phyloP scores from a whole-genome alignment of 37 sponge, comb jelly and placozoan genomes.

The Haliclona indistincta region DNA sequence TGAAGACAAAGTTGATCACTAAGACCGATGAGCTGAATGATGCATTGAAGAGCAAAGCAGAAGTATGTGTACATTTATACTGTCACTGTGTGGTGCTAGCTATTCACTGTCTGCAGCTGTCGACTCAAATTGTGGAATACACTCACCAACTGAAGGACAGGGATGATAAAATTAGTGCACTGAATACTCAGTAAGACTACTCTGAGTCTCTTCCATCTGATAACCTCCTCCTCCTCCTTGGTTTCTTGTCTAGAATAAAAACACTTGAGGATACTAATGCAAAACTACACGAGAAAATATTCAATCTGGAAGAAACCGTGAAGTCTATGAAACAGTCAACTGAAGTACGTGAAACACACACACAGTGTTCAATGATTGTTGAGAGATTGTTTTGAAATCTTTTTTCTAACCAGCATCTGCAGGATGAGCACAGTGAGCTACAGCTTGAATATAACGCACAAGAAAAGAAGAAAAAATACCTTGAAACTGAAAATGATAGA shows the following conservation, averaged over 20 bases:
- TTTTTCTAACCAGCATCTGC: slow-evolving; percentile 25
- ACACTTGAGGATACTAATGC: not conserved
- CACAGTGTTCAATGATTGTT: too few species aligned
- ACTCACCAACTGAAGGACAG: slow-evolving; percentile 8
- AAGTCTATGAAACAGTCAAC: not conserved
- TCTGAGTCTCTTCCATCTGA: slow-evolving; percentile 6
- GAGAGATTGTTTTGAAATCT: not conserved
- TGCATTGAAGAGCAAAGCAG: slow-evolving; percentile 27
- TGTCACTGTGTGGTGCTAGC: too few species aligned
- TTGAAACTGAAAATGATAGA: slow-evolving; percentile 63
- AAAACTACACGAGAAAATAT: slow-evolving; percentile 30
- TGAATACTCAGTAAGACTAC: slow-evolving; percentile 12
- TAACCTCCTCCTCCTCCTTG: not conserved
- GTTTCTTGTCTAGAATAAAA: not conserved
- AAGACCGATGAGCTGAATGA: slow-evolving; percentile 58
- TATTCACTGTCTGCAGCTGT: too few species aligned
- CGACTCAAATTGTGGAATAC: not conserved
- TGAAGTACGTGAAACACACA: slow-evolving; percentile 14
- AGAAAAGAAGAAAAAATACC: slow-evolving; percentile 55
- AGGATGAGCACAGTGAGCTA: slow-evolving; percentile 72
- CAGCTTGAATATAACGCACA: slow-evolving; percentile 55
- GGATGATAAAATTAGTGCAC: slow-evolving; percentile 12
- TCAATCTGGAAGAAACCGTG: not conserved
- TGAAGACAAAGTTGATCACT: slow-evolving; percentile 22
- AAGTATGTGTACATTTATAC: slow-evolving; percentile 11